These are phyloP conservation scores for Echiichthys vipera DNA, from an alignment of 2,797 vertebrate species.

Conservation along the genomic window DNA sequence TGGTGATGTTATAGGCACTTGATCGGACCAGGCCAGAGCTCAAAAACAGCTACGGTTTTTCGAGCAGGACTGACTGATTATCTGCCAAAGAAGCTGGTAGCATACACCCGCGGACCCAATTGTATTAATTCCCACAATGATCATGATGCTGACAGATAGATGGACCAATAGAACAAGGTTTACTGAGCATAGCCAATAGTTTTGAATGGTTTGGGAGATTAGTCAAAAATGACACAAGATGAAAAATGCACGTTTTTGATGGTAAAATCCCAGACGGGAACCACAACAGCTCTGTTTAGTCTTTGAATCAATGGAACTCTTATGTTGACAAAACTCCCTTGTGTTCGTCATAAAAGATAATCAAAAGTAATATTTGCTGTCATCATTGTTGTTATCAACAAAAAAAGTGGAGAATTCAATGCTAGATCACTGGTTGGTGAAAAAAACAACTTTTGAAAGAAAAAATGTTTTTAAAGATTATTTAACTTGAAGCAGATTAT, in stretches of 20 bases:
- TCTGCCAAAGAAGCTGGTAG: conserved; percentile 10
- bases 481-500: conserved; percentile 4
- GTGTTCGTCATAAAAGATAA: conserved; percentile 30
- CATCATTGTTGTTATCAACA: conserved; percentile 43
- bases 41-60: conserved; percentile 54
- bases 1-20: conserved; percentile 77
- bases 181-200: conserved; percentile 37
- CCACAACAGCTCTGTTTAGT: conserved; percentile 1
- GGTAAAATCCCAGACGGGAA: conserved; percentile 49
- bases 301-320: conserved; percentile 13
- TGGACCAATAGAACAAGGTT: conserved; percentile 22
- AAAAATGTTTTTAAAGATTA: conserved; percentile 3
- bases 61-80: conserved; percentile 13
- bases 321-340: conserved; percentile 30
- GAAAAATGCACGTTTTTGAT: conserved; percentile 47
- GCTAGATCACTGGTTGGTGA: not conserved
- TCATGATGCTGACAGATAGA: conserved; percentile 27
- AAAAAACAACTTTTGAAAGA: not conserved
- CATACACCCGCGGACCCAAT: conserved; percentile 23
- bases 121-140: not conserved
- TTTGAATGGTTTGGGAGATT: conserved; percentile 53
- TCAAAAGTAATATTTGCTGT: conserved; percentile 62
- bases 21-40: conserved; percentile 87
- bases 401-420: conserved; percentile 14
- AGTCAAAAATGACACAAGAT: conserved; percentile 23